These are phyloP conservation scores for Eubucco bourcierii DNA, from an alignment of 2,113 vertebrate genomes.

Conservation along the genomic window DNA sequence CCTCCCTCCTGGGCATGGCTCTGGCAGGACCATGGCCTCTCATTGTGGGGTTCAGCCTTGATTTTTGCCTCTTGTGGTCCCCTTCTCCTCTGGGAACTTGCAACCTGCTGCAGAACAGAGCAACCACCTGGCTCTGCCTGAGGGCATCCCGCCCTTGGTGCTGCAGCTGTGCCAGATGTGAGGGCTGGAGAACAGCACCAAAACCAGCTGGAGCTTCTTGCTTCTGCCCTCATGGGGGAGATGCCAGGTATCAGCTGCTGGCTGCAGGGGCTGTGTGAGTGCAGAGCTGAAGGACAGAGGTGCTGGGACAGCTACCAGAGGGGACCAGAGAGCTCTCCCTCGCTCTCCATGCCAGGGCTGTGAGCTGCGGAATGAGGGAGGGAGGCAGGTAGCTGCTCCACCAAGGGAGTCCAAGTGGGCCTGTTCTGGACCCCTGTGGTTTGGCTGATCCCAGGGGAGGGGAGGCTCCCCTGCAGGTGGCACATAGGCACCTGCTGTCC, in stretches of 20 bases:
- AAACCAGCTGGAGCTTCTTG: background rate
- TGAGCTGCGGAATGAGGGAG: fast-evolving
- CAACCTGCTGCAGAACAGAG: background rate
- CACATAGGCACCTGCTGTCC: background rate
- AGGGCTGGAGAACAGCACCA: background rate
- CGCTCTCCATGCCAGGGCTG: background rate
- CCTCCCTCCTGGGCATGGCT: background rate
- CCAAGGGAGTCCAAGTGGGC: background rate
- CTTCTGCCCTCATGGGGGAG: background rate
- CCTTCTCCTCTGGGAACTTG: background rate
- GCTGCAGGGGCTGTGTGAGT: background rate
- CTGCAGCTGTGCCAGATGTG: background rate
- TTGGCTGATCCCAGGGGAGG: fast-evolving
- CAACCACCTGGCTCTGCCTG: background rate
- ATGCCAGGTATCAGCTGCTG: background rate
- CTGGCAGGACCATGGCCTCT: background rate
- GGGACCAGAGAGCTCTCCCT: background rate
- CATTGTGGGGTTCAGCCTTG: background rate
- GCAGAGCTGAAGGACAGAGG: background rate
- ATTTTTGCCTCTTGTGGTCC: background rate
- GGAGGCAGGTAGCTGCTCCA: background rate
- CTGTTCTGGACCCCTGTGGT: background rate
- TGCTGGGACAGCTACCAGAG: background rate
- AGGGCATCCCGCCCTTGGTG: background rate
- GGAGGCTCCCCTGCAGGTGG: background rate